phyloP scores from a whole-genome alignment of 23 tunicate species.

The Trididemnum miniatum region DNA sequence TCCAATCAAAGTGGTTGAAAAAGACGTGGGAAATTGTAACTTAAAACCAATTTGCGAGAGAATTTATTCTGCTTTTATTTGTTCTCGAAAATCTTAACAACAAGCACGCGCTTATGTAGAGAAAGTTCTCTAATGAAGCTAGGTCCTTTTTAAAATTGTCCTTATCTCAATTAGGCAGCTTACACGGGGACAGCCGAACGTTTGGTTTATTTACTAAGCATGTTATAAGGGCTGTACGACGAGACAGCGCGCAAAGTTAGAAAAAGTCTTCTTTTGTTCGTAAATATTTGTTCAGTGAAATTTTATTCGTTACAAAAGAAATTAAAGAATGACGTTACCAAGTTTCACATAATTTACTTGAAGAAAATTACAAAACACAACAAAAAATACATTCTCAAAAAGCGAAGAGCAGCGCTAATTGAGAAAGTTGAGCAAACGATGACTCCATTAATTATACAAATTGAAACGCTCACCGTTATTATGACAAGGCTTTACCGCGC shows the following conservation, averaged over 20 bases:
- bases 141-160: no score
- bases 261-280: not conserved
- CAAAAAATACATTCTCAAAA: no score
- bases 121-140: no score
- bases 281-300: not conserved
- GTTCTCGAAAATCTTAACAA: not conserved
- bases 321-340: not conserved
- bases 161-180: no score
- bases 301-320: not conserved
- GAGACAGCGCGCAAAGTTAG: not conserved
- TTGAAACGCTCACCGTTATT: conserved; percentile 75
- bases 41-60: conserved; percentile 6
- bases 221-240: not conserved
- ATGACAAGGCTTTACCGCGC: conserved; percentile 39
- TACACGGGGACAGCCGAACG: no score
- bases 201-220: not conserved
- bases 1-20: no score
- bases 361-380: no score
- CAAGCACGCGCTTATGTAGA: conserved; percentile 8
- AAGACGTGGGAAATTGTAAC: conserved; percentile 56
- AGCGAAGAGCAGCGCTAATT: no score
- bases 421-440: no score
- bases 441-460: no score
- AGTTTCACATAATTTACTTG: no score
- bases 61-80: conserved; percentile 1